Base-by-base conservation (phyloP, 2,113 vertebrate species). In the Oncorhynchus masou region DNA sequence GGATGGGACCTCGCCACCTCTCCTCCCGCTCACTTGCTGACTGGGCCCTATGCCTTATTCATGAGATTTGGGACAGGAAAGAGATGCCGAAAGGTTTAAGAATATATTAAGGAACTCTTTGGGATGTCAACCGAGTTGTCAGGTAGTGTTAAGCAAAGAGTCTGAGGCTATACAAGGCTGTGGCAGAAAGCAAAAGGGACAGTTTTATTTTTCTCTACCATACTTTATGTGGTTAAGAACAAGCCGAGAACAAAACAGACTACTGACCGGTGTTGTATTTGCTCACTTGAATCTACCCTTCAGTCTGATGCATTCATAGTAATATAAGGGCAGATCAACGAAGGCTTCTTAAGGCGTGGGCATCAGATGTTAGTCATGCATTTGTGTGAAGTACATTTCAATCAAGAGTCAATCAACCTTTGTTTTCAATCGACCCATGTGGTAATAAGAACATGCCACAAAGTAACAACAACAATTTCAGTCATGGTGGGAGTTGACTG, bases 31-130 rank as follows among this genome's bases (percentile, higher is more conserved):
- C 92, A 91, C 94, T 83, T 96, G 94, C 95, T 96, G 95, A 96
- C 94, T 94, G 93, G 93, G 94, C 88, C 92, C 83, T 88, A 95
- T 96, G 94, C 94, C 93, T 97, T 95, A 96, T 96, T 94, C 94
- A 96, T 95, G 92, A 94, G 91, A 89, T 90, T 91, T 84, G 85
- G 90, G 88, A 89, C 88, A 94, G 91, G 90, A 93, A 85, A 94
- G 85, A 87, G 90, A 94, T 94, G 93, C 93, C 94, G 94, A 94
- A 89, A 95, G 94, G 92, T 95, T 94, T 94, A 93, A 91, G 94
- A 95, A 96, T 96, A 95, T 95, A 94, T 96, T 95, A 95, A 92
- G 88, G 92, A 93, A 93, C 88, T 94, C 92, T 95, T 92, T 90
- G 88, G 92, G 93, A 93, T 92, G 90, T 94, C 93, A 94, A 89